Conservation (phyloP, 2,113 vertebrate genomes). For the Natator depressus region DNA sequence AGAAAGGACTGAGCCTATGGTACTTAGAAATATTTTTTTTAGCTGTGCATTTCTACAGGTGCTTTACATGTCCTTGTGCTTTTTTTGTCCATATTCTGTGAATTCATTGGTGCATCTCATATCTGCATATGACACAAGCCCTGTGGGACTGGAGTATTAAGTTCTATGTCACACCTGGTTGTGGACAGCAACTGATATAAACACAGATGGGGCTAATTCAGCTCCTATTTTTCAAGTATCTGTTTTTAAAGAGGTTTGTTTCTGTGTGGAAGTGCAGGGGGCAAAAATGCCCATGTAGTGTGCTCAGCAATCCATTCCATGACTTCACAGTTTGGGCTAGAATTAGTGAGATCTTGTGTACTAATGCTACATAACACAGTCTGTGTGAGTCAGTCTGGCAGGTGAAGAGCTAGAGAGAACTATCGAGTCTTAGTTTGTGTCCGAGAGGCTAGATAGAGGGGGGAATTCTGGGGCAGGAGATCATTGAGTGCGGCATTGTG, state of each 20-base stretch:
- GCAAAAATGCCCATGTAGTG: fast-evolving
- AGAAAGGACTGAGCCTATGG: not conserved
- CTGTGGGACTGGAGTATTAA: not conserved
- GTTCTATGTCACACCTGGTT: not conserved
- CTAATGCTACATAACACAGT: not conserved
- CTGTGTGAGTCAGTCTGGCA: not conserved
- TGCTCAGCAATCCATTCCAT: not conserved
- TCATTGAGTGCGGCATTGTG: not conserved
- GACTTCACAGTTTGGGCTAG: not conserved
- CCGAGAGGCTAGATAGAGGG: not conserved
- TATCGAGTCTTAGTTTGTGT: not conserved
- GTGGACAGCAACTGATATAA: not conserved
- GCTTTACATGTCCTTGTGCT: fast-evolving
- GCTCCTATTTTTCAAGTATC: not conserved
- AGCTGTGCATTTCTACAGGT: fast-evolving
- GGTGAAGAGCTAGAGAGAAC: not conserved
- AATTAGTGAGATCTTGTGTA: not conserved
- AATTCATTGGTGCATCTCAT: not conserved
- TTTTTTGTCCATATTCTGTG: not conserved
- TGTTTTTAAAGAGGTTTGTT: fast-evolving
- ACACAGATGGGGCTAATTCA: not conserved
- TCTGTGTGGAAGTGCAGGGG: fast-evolving
- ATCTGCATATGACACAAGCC: fast-evolving
- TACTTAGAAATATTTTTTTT: not conserved
- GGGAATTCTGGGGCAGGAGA: not conserved